Evolutionary conservation across 37 sponge, comb jelly and placozoan genomes (phyloP), one percentile per base, ranked within the genome.

Genomic region (Crambe crambe): DNA sequence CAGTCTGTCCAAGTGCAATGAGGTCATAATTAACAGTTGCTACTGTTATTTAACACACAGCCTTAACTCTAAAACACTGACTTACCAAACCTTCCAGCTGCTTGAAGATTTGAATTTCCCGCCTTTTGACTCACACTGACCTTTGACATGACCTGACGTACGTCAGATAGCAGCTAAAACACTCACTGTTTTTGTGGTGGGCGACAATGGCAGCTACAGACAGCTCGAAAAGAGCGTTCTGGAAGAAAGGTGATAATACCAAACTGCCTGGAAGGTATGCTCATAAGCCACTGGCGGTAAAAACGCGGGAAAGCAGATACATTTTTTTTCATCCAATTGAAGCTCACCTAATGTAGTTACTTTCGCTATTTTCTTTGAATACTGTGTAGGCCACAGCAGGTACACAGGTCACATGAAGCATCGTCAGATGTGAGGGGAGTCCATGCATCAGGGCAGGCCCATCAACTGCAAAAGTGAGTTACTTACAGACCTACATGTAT

Each of bases 231-330:
- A 80, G 70, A 25, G 54, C 92, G 6, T 91, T 91, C 56, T 91
- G 92, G 92, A 91, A 91, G 73, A 82, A 80, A 42, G 89, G 85
- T 3, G 59, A 59, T 58, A 83, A 70, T 64, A 85, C 76, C 68
- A 91, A 91, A 63, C 76, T 91, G 2, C 92, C 92, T 21, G 92
- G 92, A 73, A 91, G 88, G 92, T 90, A 2, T 47, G 77, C 6
- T 47, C n/a, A n/a, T n/a, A n/a, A n/a, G n/a, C n/a, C n/a, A 20
- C 26, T 42, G 39, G 72, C 9, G 23, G 66, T 29, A 37, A 35
- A 9, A 17, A n/a, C 67, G 12, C 67, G 12, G 12, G 71, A 41
- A 31, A 22, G 5, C 35, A 12, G 23, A 59, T 42, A 56, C 27
- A 43, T 56, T 61, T 34, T 30, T 75, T 75, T n/a, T n/a, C n/a